A percentile compares a stretch with the other conserved stretches of the same genome.
phyloP scores from a whole-genome alignment of 2,797 vertebrate species.

The Sphenodon punctatus region DNA sequence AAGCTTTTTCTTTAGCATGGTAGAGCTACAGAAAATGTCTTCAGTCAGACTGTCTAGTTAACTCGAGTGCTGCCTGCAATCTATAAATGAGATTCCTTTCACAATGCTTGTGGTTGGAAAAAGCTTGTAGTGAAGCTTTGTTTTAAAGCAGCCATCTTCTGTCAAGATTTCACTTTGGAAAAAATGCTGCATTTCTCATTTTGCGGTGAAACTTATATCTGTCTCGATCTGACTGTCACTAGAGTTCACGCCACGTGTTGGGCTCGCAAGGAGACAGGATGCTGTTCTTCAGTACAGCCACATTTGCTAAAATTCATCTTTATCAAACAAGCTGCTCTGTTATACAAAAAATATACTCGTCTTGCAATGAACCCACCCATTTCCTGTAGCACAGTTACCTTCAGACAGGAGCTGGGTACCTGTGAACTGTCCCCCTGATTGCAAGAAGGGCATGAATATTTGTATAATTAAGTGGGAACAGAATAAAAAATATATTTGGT shows the following conservation, averaged over 20 bases:
- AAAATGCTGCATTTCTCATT: not conserved
- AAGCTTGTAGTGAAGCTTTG: not conserved
- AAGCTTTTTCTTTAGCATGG: not conserved
- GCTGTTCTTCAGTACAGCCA: constrained; percentile 3
- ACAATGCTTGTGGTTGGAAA: constrained; percentile 31
- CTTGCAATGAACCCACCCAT: not conserved
- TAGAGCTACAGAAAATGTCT: not conserved
- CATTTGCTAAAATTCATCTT: not conserved
- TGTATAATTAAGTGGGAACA: constrained; percentile 29
- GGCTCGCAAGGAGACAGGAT: constrained; percentile 17
- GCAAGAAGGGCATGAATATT: not conserved
- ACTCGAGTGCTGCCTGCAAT: not conserved
- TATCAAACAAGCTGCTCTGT: not conserved
- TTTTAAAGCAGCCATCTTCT: not conserved
- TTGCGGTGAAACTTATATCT: constrained; percentile 45
- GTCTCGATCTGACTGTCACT: constrained; percentile 52
- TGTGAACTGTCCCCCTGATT: not conserved
- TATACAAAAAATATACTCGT: not conserved
- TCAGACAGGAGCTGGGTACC: not conserved
- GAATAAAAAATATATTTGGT: not conserved
- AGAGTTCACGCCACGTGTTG: constrained; percentile 19
- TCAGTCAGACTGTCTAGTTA: not conserved
- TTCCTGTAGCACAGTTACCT: not conserved
- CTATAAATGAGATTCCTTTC: not conserved
- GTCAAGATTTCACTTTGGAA: not conserved